Conservation (phyloP, 2,888 invertebrate genomes). For the Coleophora flavipennella region DNA sequence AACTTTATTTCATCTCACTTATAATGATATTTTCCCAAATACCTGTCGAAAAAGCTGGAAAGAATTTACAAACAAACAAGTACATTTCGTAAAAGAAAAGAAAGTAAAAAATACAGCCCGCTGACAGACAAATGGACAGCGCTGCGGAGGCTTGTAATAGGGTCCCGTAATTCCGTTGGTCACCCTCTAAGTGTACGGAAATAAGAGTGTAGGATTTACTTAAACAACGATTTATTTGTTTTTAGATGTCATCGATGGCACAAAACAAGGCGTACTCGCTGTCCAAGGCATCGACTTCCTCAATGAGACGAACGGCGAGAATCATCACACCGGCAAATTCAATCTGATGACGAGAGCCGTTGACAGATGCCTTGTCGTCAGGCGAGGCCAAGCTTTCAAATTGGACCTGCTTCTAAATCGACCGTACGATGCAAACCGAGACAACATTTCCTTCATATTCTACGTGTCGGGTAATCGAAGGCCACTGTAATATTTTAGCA, state of each 20-base stretch:
- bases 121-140: no score
- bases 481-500: neutral
- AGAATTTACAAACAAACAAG: no score
- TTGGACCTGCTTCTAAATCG: constrained; percentile 81
- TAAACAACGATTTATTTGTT: constrained; percentile 7
- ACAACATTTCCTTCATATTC: constrained; percentile 89
- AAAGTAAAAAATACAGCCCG: no score
- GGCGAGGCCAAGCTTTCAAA: constrained; percentile 87
- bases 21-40: no score
- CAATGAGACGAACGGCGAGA: constrained; percentile 79
- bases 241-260: constrained; percentile 62
- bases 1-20: no score
- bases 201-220: no score
- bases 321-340: constrained; percentile 85
- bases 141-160: no score
- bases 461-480: constrained; percentile 76
- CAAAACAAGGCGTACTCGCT: constrained; percentile 74
- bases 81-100: no score
- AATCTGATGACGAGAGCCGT: constrained; percentile 78
- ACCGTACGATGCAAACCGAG: constrained; percentile 79
- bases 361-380: constrained; percentile 79
- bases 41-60: no score
- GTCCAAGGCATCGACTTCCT: constrained; percentile 83
- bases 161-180: no score
- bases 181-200: no score